phyloP scores from a whole-genome alignment of 2,113 vertebrate species.

The Hippoglossus stenolepis region DNA sequence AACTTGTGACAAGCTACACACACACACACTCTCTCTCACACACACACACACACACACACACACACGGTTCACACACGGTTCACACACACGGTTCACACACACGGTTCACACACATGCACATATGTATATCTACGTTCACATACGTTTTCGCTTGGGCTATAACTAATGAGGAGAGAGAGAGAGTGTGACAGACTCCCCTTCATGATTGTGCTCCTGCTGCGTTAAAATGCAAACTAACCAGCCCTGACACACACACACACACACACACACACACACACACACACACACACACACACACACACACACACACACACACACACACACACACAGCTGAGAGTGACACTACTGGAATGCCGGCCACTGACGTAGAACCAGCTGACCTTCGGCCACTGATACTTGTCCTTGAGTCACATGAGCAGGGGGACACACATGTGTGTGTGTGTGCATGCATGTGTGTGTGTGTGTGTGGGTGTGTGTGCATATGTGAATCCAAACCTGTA shows the following conservation, averaged over 20 bases:
- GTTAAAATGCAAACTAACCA: slow-evolving; percentile 47
- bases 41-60: slow-evolving; percentile 1
- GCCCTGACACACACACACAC: slow-evolving; percentile 4
- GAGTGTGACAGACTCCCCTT: slow-evolving; percentile 30
- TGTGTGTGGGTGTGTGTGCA: slow-evolving; percentile 5
- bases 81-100: neutral
- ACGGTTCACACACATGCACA: neutral
- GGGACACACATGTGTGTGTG: slow-evolving; percentile 3
- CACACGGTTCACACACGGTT: neutral
- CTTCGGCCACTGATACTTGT: slow-evolving; percentile 69
- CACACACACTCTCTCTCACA: neutral
- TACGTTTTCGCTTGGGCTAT: neutral
- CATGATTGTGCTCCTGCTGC: slow-evolving; percentile 44
- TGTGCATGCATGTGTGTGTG: neutral
- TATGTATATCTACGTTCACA: neutral
- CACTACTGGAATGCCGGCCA: slow-evolving; percentile 60
- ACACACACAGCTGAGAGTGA: slow-evolving; percentile 48
- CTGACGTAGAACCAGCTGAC: slow-evolving; percentile 78
- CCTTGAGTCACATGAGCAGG: slow-evolving; percentile 73
- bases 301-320: slow-evolving; percentile 2
- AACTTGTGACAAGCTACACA: slow-evolving; percentile 25
- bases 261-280: slow-evolving; percentile 19
- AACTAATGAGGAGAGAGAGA: slow-evolving; percentile 19
- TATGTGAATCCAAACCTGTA: slow-evolving; percentile 9
- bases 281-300: slow-evolving; percentile 31